A percentile compares a stretch with the other conserved stretches of the same genome.
Conservation (phyloP, 2,113 vertebrate species). For the Sterna hirundo region DNA sequence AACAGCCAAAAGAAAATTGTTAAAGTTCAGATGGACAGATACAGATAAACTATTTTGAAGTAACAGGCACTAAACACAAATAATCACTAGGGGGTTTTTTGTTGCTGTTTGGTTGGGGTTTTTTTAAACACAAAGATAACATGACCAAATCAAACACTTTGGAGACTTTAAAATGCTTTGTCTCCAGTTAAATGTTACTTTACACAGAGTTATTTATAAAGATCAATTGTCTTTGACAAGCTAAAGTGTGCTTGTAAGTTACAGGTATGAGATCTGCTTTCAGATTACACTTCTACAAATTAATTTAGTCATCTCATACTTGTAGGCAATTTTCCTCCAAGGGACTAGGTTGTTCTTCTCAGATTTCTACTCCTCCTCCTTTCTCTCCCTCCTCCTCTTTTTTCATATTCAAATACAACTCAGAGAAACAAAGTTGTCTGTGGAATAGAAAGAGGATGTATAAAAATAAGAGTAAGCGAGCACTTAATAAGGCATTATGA, state of each 20-base stretch:
- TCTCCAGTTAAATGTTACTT: neutral
- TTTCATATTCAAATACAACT: neutral
- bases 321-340: constrained; percentile 46
- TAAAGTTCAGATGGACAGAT: neutral
- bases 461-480: neutral
- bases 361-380: constrained; percentile 10
- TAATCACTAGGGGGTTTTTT: neutral
- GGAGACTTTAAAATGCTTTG: constrained; percentile 7
- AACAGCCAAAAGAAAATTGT: neutral
- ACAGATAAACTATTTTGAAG: neutral
- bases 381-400: neutral
- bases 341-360: constrained; percentile 5
- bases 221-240: constrained; percentile 52
- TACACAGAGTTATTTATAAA: constrained; percentile 8
- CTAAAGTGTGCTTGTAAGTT: neutral
- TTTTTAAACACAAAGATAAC: neutral
- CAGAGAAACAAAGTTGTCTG: neutral
- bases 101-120: neutral
- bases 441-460: neutral
- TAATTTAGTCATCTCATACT: constrained; percentile 31
- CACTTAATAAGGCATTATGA: neutral
- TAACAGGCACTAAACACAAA: neutral
- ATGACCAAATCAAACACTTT: neutral
- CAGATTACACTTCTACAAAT: constrained; percentile 29
- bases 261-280: constrained; percentile 20